Base-by-base conservation (phyloP, 2,888 invertebrate species). In the Hermaeophaga mercurialis region DNA sequence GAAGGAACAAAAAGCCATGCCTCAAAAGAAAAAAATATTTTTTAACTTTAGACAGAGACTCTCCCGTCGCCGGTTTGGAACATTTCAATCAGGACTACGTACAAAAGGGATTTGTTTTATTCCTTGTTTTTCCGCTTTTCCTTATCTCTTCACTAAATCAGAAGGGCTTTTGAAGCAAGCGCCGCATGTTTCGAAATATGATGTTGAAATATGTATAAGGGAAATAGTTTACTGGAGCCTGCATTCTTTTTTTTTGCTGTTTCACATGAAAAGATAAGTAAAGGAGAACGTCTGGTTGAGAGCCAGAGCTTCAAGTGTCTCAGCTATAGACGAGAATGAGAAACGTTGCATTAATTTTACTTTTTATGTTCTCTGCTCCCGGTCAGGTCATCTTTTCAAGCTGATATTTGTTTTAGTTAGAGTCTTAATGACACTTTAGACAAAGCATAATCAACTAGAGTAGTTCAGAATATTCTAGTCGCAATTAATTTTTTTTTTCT, bases 91-190 rank as follows among this genome's bases (percentile, higher is more conserved):
- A 56, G 48, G 50, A 61, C 56, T 49, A 44, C 48, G 50, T 50
- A 61, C 61, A 61, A 61, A 61, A 54, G 49, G 58, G 56, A 56
- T 57, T 55, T 55, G 50, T 56, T 59, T 58, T 54, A 56, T 54
- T 59, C 54, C 57, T 50, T 59, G 48, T 57, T 58, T 58, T 54
- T 52, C 52, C 43, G 52, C 52, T 58, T 54, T 54, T 58, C 44
- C 58, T 58, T 58, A 58, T 58, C 58, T 58, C 49, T 58, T 54
- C 54, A 54, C 58, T 45, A 54, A 54, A 58, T 58, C 58, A 54
- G 58, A 26, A 58, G 58, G 54, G 58, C 53, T 54, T 54, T 58
- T 54, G 49, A 54, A 54, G 48, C 45, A 58, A 48, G 49, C 44
- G 57, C 53, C 48, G 53, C 58, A 54, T 58, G 58, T 54, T 54